Evolutionary conservation across 2,888 invertebrate genomes (phyloP).

Genomic region (Liodrosophila aerea): DNA sequence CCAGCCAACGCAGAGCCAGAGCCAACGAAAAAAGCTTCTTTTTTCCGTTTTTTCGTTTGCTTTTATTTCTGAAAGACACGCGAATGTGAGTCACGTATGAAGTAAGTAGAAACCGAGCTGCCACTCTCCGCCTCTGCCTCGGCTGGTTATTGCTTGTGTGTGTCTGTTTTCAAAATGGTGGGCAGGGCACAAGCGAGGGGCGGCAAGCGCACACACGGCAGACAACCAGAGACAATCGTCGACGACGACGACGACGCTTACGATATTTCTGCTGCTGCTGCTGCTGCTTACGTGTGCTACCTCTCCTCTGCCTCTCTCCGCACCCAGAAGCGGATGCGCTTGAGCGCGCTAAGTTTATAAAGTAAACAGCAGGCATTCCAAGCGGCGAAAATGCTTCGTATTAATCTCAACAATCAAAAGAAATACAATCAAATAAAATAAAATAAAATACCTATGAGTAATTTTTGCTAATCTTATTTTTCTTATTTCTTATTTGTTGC

Average conservation of each 20-base stretch:
- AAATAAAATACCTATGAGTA: constrained; percentile 43
- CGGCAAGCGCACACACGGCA: constrained; percentile 35
- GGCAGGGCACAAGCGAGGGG: constrained; percentile 2
- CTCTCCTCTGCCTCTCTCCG: not conserved
- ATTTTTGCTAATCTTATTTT: constrained; percentile 31
- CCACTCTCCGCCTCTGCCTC: constrained; percentile 43
- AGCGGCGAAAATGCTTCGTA: constrained; percentile 56
- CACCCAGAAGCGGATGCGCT: constrained; percentile 39
- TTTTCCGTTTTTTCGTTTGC: constrained; percentile 59
- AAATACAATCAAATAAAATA: no score
- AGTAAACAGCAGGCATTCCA: constrained; percentile 66
- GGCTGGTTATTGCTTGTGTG: constrained; percentile 16
- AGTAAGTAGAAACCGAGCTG: constrained; percentile 69
- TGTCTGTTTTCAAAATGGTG: constrained; percentile 35
- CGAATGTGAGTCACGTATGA: constrained; percentile 77
- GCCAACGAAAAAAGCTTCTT: constrained; percentile 60
- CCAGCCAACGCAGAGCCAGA: constrained; percentile 42
- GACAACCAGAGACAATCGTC: constrained; percentile 41
- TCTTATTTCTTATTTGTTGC: constrained; percentile 33
- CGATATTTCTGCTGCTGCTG: constrained; percentile 12
- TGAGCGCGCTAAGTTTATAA: constrained; percentile 60
- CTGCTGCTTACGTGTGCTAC: constrained; percentile 26
- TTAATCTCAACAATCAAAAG: constrained; percentile 41
- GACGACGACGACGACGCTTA: constrained; percentile 29
- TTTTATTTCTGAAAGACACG: constrained; percentile 75